Evolutionary conservation across 2,888 invertebrate species (phyloP).

Genomic region (Amblyjoppa proteus): DNA sequence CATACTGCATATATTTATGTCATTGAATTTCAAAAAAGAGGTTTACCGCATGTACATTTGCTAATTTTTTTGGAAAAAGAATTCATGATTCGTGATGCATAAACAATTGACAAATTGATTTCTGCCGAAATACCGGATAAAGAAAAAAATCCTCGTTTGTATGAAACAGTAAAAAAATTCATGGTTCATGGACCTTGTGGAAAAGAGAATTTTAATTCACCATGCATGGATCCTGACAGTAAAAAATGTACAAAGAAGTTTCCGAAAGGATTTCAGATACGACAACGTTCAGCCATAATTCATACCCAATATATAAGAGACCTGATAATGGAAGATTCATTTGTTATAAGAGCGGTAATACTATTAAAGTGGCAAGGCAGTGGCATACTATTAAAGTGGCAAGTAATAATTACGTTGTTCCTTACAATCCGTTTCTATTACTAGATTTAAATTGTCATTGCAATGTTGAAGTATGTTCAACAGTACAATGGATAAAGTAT

Average conservation of each 20-base stretch:
- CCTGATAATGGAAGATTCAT: slow-evolving; percentile 22
- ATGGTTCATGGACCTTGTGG: slow-evolving; percentile 74
- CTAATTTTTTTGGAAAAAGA: slow-evolving; percentile 67
- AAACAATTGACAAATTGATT: slow-evolving; percentile 66
- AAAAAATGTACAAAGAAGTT: slow-evolving; percentile 19
- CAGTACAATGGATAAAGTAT: too few relatives aligned
- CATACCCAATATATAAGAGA: slow-evolving; percentile 24
- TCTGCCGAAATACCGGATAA: slow-evolving; percentile 62
- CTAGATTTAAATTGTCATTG: slow-evolving; percentile 13
- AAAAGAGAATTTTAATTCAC: slow-evolving; percentile 20
- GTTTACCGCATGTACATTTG: not conserved
- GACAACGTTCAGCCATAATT: slow-evolving; percentile 17
- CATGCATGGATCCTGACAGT: slow-evolving; percentile 33
- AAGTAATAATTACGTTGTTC: slow-evolving; percentile 14
- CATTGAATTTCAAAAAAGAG: slow-evolving; percentile 78
- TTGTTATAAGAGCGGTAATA: slow-evolving; percentile 17
- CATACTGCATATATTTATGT: slow-evolving; percentile 2
- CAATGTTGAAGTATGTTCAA: slow-evolving; percentile 29
- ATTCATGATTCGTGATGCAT: slow-evolving; percentile 72
- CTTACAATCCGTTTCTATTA: slow-evolving; percentile 20
- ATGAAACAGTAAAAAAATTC: slow-evolving; percentile 37
- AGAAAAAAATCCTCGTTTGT: slow-evolving; percentile 33
- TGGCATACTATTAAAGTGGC: slow-evolving; percentile 18
- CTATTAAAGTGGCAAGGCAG: slow-evolving; percentile 13
- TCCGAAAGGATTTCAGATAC: slow-evolving; percentile 17